Conservation (phyloP, 1,140 invertebrate genomes). For the Stegodyphus dumicola region DNA sequence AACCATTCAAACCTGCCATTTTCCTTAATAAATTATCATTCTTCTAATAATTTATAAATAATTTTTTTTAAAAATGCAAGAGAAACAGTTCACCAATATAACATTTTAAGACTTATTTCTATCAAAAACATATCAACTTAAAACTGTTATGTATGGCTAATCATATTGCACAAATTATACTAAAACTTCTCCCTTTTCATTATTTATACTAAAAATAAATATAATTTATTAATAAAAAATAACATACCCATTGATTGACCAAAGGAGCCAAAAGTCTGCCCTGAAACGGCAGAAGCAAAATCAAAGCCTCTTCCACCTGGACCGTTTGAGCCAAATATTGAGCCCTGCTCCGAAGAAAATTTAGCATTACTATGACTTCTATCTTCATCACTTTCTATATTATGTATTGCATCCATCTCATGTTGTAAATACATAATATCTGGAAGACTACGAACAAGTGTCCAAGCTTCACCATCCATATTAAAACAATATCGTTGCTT, state of each 20-base stretch:
- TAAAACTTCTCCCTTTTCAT: too few species aligned
- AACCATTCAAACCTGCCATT: background rate
- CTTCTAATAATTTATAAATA: too few species aligned
- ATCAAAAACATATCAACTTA: too few species aligned
- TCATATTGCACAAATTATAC: too few species aligned
- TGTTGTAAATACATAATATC: slow-evolving; percentile 79
- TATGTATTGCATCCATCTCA: slow-evolving; percentile 69
- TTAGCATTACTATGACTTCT: slow-evolving; percentile 7
- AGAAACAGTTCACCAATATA: too few species aligned
- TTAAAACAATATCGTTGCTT: slow-evolving; percentile 79
- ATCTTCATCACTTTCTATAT: slow-evolving; percentile 61
- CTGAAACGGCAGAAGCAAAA: slow-evolving; percentile 40
- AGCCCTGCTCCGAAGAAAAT: slow-evolving; percentile 43
- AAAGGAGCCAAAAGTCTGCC: slow-evolving; percentile 41
- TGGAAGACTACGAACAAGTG: slow-evolving; percentile 76
- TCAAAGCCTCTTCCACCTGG: slow-evolving; percentile 57
- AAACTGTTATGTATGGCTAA: too few species aligned
- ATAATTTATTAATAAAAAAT: too few species aligned
- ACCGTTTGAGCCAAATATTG: slow-evolving; percentile 14
- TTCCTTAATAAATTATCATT: too few species aligned
- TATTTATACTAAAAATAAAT: too few species aligned
- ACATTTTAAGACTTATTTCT: too few species aligned
- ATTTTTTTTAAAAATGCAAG: too few species aligned
- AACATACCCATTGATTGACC: slow-evolving; percentile 48
- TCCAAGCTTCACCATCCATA: slow-evolving; percentile 79